These are phyloP conservation scores for Meteorus colon DNA, from an alignment of 2,888 invertebrate species.

Conservation along the genomic window DNA sequence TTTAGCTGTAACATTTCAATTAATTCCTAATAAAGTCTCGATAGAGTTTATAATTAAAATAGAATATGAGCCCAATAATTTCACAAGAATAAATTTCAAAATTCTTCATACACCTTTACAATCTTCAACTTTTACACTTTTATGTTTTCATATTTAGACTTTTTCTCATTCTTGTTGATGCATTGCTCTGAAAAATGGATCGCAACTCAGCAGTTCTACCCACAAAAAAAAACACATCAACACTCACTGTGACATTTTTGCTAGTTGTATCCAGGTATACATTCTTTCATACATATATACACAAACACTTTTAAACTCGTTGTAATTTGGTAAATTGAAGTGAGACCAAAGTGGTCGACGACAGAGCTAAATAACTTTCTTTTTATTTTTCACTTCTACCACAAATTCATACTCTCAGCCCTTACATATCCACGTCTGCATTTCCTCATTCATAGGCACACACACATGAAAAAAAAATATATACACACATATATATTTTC, in stretches of 20 bases:
- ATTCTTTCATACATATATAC: neutral
- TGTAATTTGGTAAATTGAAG: constrained; percentile 65
- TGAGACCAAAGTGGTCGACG: constrained; percentile 27
- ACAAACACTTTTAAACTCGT: constrained; percentile 42
- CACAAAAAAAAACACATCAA: constrained; percentile 41
- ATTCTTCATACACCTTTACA: neutral
- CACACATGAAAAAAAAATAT: neutral
- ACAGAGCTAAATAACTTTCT: constrained; percentile 57
- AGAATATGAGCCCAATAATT: too few relatives aligned
- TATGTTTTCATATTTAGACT: constrained; percentile 34
- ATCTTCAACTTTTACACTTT: neutral
- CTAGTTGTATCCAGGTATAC: constrained; percentile 38
- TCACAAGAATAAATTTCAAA: too few relatives aligned
- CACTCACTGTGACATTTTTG: constrained; percentile 55
- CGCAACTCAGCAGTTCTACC: constrained; percentile 46
- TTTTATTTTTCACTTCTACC: constrained; percentile 55
- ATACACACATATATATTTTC: constrained; percentile 15
- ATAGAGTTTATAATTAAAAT: too few relatives aligned
- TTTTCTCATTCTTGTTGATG: constrained; percentile 38
- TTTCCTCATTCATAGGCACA: constrained; percentile 5
- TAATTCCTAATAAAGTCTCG: too few relatives aligned
- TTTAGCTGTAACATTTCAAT: too few relatives aligned
- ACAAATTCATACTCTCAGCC: constrained; percentile 27
- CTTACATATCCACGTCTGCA: constrained; percentile 25
- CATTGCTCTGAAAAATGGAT: constrained; percentile 49